A percentile compares a stretch with the other conserved stretches of the same genome.
These are phyloP conservation scores for Patella vulgata DNA, from an alignment of 1,140 invertebrate genomes.

Conservation along the genomic window DNA sequence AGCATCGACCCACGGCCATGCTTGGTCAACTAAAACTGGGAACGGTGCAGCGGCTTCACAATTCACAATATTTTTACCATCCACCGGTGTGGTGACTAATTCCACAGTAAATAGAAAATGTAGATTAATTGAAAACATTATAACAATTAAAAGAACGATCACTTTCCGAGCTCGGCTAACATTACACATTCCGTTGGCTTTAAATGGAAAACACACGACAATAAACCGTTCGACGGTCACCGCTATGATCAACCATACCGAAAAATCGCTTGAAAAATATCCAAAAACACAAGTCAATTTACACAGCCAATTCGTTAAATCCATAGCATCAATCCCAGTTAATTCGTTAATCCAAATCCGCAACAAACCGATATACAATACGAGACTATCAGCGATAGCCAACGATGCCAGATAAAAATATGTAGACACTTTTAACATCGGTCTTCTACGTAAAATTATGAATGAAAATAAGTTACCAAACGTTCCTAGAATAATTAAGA, in stretches of 20 bases:
- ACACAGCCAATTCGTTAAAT: constrained; percentile 48
- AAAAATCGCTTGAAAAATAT: constrained; percentile 58
- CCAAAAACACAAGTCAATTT: constrained; percentile 49
- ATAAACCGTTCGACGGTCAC: constrained; percentile 65
- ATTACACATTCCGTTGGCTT: constrained; percentile 54
- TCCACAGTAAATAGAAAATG: constrained; percentile 59
- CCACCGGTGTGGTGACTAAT: constrained; percentile 12
- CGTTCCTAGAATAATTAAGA: constrained; percentile 49
- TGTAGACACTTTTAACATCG: constrained; percentile 54
- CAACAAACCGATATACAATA: constrained; percentile 60
- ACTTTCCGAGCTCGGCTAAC: constrained; percentile 45
- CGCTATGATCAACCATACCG: constrained; percentile 65
- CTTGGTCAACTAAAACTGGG: constrained; percentile 22
- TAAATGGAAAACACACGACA: constrained; percentile 60
- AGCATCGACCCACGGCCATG: constrained; percentile 60
- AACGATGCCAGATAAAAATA: constrained; percentile 61
- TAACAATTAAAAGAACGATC: constrained; percentile 33
- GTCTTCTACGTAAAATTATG: constrained; percentile 48
- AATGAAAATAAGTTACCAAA: constrained; percentile 57
- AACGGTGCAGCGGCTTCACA: constrained; percentile 28
- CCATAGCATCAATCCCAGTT: constrained; percentile 41
- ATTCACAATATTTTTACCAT: constrained; percentile 15
- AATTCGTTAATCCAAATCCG: constrained; percentile 57
- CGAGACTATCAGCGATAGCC: constrained; percentile 57
- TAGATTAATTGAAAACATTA: constrained; percentile 47